Evolutionary conservation across 2,888 invertebrate genomes (phyloP).

Genomic region (Dioctria rufipes): DNA sequence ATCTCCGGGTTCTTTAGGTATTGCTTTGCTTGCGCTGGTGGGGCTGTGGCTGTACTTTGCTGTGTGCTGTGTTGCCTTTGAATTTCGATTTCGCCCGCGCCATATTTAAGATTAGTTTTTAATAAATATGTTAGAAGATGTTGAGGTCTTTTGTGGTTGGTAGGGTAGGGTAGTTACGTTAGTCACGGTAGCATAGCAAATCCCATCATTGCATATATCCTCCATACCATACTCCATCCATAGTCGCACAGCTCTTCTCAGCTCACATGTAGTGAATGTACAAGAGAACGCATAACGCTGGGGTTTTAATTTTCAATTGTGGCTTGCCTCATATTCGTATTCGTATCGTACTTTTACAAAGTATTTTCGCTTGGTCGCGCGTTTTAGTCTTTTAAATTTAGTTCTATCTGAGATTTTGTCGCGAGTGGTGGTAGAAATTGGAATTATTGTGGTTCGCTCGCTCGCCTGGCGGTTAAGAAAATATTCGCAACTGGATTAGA

Average conservation of each 20-base stretch:
- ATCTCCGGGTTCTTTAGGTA: not conserved
- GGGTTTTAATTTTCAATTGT: not conserved
- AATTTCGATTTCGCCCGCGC: conserved; percentile 10
- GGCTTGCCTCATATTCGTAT: not conserved
- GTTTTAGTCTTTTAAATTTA: conserved; percentile 1
- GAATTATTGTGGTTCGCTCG: not conserved
- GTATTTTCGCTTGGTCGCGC: not conserved
- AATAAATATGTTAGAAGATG: too few species aligned
- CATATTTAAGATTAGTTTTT: not conserved
- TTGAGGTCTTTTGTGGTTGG: too few species aligned
- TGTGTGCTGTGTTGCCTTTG: not conserved
- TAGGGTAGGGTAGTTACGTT: too few species aligned
- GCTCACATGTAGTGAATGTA: too few species aligned
- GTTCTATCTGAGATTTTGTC: conserved; percentile 46
- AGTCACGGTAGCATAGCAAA: too few species aligned
- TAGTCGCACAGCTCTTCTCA: too few species aligned
- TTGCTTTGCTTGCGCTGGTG: not conserved
- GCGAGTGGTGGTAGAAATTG: conserved; percentile 5
- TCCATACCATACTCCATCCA: too few species aligned
- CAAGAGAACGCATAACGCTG: too few species aligned
- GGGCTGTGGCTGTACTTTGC: not conserved
- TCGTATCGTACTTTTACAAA: too few species aligned
- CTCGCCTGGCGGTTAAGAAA: not conserved
- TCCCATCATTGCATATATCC: too few species aligned
- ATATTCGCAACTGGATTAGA: conserved; percentile 17